Base-by-base conservation (phyloP, 2,888 invertebrate genomes). In the Athalia rosae region DNA sequence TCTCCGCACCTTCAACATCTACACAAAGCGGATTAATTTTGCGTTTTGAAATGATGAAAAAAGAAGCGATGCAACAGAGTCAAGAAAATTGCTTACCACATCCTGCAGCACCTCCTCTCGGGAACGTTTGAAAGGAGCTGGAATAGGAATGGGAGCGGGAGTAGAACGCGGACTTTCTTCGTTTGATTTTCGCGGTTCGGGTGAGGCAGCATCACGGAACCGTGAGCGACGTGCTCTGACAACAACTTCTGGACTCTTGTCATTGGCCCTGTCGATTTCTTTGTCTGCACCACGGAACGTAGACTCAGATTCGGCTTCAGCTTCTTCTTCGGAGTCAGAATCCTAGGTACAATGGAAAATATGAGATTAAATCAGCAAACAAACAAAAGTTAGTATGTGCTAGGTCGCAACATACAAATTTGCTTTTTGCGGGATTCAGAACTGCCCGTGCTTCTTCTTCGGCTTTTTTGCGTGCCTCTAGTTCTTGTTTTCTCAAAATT, bases 1-100 rank as follows among this genome's bases (percentile, higher is more conserved):
- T 80, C 95, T 93, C 79, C 98, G 94, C 74, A 98, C 96, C 87
- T 94, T 94, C 89, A 96, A 90, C 96, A 98, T 97, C 96, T 96
- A 90, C 78, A 28, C 28, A 28, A 28, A 28, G 28, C 28, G 28
- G 28, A 28, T 28, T 28, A 28, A 28, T 28, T 2, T 28, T 28
- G 0, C 28, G 28, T 28, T 28, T 28, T 28, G 28, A 28, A 28
- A 62, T 66, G 13, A 79, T 67, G 73, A 78, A 80, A 13, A 47
- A 43, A 69, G n/a, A 59, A 11, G 61, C 2, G 28, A 28, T 28
- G 28, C 28, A 28, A 28, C 13, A 48, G 47, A 77, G 9, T 73
- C 11, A 15, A 5, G 9, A 67, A 62, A 67, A 80, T 63, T 80
- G 89, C 90, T 90, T 87, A 95, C 95, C 90, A 94, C 92, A 90